A percentile compares a stretch with the other conserved stretches of the same genome.
These are phyloP conservation scores for Microctenopoma steveboyesi DNA, from an alignment of 2,797 vertebrate genomes.

Conservation along the genomic window DNA sequence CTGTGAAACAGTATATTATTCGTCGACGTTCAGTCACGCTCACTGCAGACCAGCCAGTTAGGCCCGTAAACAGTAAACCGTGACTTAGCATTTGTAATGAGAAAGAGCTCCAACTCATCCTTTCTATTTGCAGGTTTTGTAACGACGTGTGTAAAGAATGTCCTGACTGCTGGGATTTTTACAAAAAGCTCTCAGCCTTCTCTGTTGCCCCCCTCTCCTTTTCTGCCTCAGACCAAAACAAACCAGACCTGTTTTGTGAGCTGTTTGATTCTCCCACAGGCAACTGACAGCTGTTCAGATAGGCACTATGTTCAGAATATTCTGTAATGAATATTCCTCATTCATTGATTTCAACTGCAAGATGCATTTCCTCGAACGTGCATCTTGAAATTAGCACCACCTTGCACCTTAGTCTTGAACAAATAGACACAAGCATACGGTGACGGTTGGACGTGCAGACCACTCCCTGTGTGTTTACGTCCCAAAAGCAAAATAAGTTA, in stretches of 20 bases:
- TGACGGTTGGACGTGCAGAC: slow-evolving; percentile 29
- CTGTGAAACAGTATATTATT: neutral
- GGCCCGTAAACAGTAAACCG: slow-evolving; percentile 25
- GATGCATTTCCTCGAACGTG: neutral
- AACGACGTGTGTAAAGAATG: slow-evolving; percentile 64
- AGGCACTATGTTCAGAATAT: neutral
- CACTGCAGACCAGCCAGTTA: neutral
- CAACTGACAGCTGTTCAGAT: slow-evolving; percentile 2
- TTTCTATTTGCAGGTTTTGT: slow-evolving; percentile 29
- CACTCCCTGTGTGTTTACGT: slow-evolving; percentile 37
- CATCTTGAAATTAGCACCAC: neutral
- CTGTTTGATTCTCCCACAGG: slow-evolving; percentile 11
- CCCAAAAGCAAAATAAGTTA: slow-evolving; percentile 24
- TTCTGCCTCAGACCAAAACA: slow-evolving; percentile 65
- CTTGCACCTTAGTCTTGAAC: neutral
- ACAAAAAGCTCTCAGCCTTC: slow-evolving; percentile 61
- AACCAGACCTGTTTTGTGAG: slow-evolving; percentile 43
- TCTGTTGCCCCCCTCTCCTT: slow-evolving; percentile 41
- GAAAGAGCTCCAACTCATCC: slow-evolving; percentile 5
- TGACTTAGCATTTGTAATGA: slow-evolving; percentile 28
- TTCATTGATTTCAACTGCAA: neutral
- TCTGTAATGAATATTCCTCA: slow-evolving; percentile 2
- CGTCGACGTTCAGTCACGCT: neutral
- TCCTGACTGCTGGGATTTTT: slow-evolving; percentile 73
- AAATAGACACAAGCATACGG: neutral